These are phyloP conservation scores for Quadriops clusia DNA, from an alignment of 2,888 invertebrate species.

Conservation along the genomic window DNA sequence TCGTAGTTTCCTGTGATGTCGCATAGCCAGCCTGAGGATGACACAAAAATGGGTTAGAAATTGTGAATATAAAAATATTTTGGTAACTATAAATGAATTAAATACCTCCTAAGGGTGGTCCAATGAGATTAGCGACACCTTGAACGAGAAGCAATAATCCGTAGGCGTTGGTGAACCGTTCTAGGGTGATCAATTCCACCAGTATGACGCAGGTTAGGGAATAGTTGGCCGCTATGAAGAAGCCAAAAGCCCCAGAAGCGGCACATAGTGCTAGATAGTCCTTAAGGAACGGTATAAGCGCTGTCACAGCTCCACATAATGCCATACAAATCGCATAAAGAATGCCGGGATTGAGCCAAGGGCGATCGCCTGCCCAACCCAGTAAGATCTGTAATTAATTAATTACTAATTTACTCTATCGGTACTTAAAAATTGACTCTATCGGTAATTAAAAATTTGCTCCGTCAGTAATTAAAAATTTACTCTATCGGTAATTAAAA, in stretches of 20 bases:
- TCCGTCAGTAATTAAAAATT: too few species aligned
- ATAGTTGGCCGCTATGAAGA: conserved; percentile 86
- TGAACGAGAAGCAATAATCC: conserved; percentile 78
- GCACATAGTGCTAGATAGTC: conserved; percentile 48
- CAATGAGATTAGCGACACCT: conserved; percentile 79
- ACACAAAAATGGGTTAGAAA: conserved; percentile 2
- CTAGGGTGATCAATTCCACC: conserved; percentile 79
- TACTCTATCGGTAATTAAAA: too few species aligned
- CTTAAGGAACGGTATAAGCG: conserved; percentile 49
- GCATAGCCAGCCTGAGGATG: conserved; percentile 62
- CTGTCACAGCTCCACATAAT: conserved; percentile 54
- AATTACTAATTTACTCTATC: too few species aligned
- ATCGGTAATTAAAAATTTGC: too few species aligned
- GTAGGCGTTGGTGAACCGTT: conserved; percentile 84
- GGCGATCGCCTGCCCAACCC: conserved; percentile 79
- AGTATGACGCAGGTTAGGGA: conserved; percentile 82
- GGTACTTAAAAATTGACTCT: too few species aligned
- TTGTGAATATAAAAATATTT: conserved; percentile 4
- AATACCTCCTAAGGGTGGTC: conserved; percentile 81
- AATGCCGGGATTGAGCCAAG: conserved; percentile 61
- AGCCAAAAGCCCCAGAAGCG: conserved; percentile 70
- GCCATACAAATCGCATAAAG: conserved; percentile 76
- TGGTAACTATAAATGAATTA: conserved; percentile 7
- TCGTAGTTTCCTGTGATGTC: conserved; percentile 68
- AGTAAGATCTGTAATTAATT: conserved; percentile 64